Evolutionary conservation across 2,113 vertebrate species (phyloP), one percentile per base, ranked within the genome.

Genomic region (Gopherus evgoodei): DNA sequence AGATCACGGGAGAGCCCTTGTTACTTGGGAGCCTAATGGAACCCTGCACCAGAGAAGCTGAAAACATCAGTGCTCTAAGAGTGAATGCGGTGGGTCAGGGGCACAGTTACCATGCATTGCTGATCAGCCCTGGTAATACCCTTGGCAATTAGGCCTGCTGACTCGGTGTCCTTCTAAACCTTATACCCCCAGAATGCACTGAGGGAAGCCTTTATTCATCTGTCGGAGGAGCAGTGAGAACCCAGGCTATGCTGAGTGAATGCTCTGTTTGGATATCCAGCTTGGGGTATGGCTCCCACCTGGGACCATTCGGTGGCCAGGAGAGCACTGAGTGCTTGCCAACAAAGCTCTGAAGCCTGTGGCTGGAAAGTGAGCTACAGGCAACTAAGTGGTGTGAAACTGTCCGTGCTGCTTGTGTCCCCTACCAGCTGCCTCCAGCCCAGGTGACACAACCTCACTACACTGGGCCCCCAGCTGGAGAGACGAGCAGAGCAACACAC

Each of bases 1-100:
- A 17, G 1, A 0, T 27, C 81, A 52, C 44, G 1, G 0, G 75
- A 1, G 5, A n/a, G 6, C 44, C 3, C 81, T 44, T 84, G 8
- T 29, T 0, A 0, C 81, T 69, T 0, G 0, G 19, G 44, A 72
- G 9, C 27, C 54, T 83, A 57, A 3, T 0, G 0, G 0, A 8
- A 38, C 14, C 42, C 10, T 22, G 53, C 24, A 8, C 75, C 12
- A 27, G 75, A 38, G 27, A 35, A 86, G 29, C 52, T 6, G 16
- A 91, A 93, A 12, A 65, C 17, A 8, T 35, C 27, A 47, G 52
- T 53, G 16, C 44, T 9, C 16, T 69, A 21, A 19, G 35, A 11
- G 21, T 38, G n/a, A 72, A 38, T 38, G 35, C 19, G 38, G 65
- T n/a, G 19, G 9, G 35, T 22, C n/a, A 21, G 65, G 19, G n/a